Evolutionary conservation across 1,140 invertebrate species (phyloP).

Genomic region (Euwallacea fornicatus): DNA sequence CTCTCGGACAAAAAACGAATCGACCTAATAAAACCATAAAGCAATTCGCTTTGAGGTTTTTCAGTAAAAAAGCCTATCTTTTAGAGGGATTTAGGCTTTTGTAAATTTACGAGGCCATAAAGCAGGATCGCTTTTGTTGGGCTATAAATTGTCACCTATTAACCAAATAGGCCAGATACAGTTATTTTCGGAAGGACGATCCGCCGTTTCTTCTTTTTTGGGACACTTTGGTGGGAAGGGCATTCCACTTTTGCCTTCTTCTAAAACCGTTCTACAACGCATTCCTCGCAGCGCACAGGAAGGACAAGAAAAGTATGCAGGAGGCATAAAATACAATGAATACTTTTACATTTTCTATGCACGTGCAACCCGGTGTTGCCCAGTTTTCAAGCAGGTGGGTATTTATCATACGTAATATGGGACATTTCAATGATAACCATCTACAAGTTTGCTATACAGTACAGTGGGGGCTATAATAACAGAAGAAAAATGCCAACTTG

Average conservation of each 20-base stretch:
- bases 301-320: slow-evolving; percentile 1
- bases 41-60: slow-evolving; percentile 32
- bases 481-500: too few relatives aligned
- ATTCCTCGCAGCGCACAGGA: background rate
- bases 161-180: slow-evolving; percentile 40
- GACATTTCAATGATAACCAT: slow-evolving; percentile 1
- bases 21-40: slow-evolving; percentile 34
- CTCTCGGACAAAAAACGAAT: slow-evolving; percentile 15
- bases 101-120: slow-evolving; percentile 40
- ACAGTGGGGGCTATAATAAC: background rate
- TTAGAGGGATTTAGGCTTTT: slow-evolving; percentile 32
- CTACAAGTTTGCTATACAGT: background rate
- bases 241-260: background rate
- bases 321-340: slow-evolving; percentile 7
- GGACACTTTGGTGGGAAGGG: background rate
- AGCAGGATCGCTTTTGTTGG: slow-evolving; percentile 34
- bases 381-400: slow-evolving; percentile 5
- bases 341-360: slow-evolving; percentile 1
- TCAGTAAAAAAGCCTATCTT: slow-evolving; percentile 31
- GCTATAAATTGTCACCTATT: slow-evolving; percentile 42
- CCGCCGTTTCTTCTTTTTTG: background rate
- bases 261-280: background rate
- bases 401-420: background rate
- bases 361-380: background rate
- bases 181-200: slow-evolving; percentile 37